A percentile compares a stretch with the other conserved stretches of the same genome.
phyloP scores from a whole-genome alignment of 2,888 invertebrate genomes.

The Agonopterix arenella region DNA sequence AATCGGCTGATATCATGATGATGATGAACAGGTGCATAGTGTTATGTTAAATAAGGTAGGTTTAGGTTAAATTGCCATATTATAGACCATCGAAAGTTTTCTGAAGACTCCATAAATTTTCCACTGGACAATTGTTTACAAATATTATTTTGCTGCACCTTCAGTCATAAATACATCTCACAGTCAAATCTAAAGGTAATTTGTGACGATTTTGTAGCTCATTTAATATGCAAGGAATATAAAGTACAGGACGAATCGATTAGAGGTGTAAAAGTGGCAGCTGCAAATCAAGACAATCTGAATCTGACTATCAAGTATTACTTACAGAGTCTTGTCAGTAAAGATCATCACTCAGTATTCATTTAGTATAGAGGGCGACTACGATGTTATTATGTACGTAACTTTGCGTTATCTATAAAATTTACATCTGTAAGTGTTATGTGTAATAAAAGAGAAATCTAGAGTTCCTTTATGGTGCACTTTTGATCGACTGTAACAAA shows the following conservation, averaged over 20 bases:
- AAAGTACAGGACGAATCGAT: conserved; percentile 56
- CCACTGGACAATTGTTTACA: conserved; percentile 45
- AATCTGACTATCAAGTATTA: conserved; percentile 56
- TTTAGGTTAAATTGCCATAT: no score
- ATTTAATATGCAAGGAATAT: conserved; percentile 76
- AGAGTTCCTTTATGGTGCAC: no score
- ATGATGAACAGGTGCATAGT: no score
- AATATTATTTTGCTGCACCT: conserved; percentile 23
- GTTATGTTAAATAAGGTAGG: no score
- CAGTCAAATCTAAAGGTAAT: conserved; percentile 74
- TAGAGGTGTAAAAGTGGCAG: conserved; percentile 25
- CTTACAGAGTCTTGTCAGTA: conserved; percentile 15
- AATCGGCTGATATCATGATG: no score
- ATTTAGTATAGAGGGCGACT: conserved; percentile 30
- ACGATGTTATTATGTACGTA: conserved; percentile 48
- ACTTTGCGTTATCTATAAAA: conserved; percentile 57
- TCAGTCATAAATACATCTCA: conserved; percentile 66
- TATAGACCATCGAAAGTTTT: no score
- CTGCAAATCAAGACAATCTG: conserved; percentile 55
- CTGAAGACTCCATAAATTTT: conserved; percentile 27
- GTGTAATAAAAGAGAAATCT: no score
- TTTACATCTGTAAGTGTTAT: conserved; percentile 23
- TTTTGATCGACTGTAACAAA: conserved; percentile 1
- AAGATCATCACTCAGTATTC: conserved; percentile 21
- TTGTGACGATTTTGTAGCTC: conserved; percentile 71